These are phyloP conservation scores for Scomber scombrus DNA, from an alignment of 2,113 vertebrate species.

Conservation along the genomic window DNA sequence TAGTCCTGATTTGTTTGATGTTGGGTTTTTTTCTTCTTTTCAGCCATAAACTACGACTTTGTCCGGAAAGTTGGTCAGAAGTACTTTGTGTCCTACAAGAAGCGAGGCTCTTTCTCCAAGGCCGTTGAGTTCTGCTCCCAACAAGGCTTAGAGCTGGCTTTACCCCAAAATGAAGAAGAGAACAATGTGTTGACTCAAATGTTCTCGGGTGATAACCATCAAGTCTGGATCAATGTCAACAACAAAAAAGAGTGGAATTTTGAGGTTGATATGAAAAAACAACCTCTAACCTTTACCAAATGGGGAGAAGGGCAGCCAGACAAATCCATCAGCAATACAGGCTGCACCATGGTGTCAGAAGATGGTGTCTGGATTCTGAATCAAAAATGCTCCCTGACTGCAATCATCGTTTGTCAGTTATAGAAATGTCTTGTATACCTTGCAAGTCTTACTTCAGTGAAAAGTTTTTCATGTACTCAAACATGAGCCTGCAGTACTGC, in stretches of 20 bases:
- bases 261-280: constrained; percentile 21
- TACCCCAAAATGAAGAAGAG: constrained; percentile 45
- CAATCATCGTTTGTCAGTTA: constrained; percentile 48
- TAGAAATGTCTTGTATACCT: neutral
- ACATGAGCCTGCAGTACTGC: too few species aligned
- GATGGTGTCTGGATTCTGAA: constrained; percentile 9
- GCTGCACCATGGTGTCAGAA: constrained; percentile 55
- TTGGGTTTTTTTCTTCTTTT: neutral
- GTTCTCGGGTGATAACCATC: neutral
- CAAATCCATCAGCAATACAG: constrained; percentile 27
- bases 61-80: constrained; percentile 40
- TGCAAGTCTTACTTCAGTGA: too few species aligned
- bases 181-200: constrained; percentile 21
- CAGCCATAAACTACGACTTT: constrained; percentile 31
- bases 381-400: constrained; percentile 36
- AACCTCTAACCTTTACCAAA: constrained; percentile 43
- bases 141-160: constrained; percentile 44
- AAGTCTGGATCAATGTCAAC: constrained; percentile 42
- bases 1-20: too few species aligned
- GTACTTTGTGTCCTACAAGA: constrained; percentile 51
- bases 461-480: too few species aligned
- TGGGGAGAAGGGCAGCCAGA: constrained; percentile 52
- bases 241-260: constrained; percentile 29
- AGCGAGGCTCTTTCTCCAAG: constrained; percentile 27
- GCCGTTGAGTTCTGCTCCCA: constrained; percentile 44